These are phyloP conservation scores for Euphydryas editha DNA, from an alignment of 2,888 invertebrate genomes.

Conservation along the genomic window DNA sequence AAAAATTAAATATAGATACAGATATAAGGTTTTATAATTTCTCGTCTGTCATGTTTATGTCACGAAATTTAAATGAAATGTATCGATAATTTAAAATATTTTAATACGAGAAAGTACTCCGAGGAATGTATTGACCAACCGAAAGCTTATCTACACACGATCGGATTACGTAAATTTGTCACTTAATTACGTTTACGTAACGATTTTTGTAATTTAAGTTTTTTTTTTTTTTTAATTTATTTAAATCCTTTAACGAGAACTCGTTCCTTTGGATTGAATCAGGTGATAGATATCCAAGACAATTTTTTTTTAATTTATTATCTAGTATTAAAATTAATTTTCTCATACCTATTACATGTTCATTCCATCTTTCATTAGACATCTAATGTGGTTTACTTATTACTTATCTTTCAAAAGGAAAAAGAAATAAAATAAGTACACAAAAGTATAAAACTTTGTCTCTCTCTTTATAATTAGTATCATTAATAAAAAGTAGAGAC, in stretches of 20 bases:
- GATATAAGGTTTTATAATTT: constrained; percentile 4
- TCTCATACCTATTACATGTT: no score
- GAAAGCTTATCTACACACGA: constrained; percentile 57
- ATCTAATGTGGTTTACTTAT: no score
- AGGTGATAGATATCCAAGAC: constrained; percentile 42
- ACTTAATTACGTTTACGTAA: constrained; percentile 70
- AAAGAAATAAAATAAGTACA: no score
- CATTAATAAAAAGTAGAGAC: no score
- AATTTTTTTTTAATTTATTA: no score
- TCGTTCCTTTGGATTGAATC: constrained; percentile 54
- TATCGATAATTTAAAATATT: not conserved
- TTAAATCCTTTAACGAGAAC: constrained; percentile 37
- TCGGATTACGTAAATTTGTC: constrained; percentile 72
- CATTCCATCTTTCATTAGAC: no score
- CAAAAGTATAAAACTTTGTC: no score
- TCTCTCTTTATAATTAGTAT: no score
- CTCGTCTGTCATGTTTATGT: constrained; percentile 6
- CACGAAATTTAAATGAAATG: not conserved
- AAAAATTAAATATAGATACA: not conserved
- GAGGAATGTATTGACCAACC: constrained; percentile 19
- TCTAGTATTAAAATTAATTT: no score
- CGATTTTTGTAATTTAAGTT: constrained; percentile 16
- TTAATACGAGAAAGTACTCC: constrained; percentile 27
- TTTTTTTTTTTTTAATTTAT: not conserved
- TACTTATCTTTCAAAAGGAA: no score